Evolutionary conservation across 2,113 vertebrate genomes (phyloP), one percentile per base, ranked within the genome.

Genomic region (Pongo pygmaeus): DNA sequence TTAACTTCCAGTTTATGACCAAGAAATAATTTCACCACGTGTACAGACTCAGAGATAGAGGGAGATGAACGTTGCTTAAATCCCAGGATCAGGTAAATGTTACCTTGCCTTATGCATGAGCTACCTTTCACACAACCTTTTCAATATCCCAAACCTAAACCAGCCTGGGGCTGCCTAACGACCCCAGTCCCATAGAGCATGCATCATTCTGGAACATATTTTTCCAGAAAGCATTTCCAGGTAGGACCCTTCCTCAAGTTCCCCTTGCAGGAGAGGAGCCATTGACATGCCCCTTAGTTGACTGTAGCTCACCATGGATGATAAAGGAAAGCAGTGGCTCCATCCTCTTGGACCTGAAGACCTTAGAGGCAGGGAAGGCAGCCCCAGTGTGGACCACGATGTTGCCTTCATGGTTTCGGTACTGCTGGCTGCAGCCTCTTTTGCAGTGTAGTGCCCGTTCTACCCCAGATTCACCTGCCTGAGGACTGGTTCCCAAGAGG

Each of bases 381-480:
- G 27, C 8, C 12, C 2, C 18, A 3, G 0, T 0, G 11, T 40
- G 57, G 17, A 22, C 23, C 25, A 0, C 0, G 1, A 3, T 35
- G 2, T 2, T 1, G 22, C 8, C 13, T 2, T 22, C 0, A 0
- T 0, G 3, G 57, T 61, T 64, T 23, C 43, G 3, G 20, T 4
- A 3, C 25, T 8, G 22, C 22, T 0, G 2, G 17, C 14, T 55
- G 5, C 14, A 32, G 32, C 43, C 67, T 57, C 38, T 46, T 70
- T 18, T 5, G 48, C 8, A 4, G 40, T 25, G 8, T 0, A 1
- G 25, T 4, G 18, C 50, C 20, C 18, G 1, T 23, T 40, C 3
- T 1, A 1, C 5, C 46, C 23, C 40, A 46, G 6, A 23, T 30
- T 32, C 11, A 2, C 59, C 25, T 6, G 17, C 6, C 18, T 13